These are phyloP conservation scores for Akabosia matsudoensis DNA, from an alignment of 1,140 invertebrate genomes.

Conservation along the genomic window DNA sequence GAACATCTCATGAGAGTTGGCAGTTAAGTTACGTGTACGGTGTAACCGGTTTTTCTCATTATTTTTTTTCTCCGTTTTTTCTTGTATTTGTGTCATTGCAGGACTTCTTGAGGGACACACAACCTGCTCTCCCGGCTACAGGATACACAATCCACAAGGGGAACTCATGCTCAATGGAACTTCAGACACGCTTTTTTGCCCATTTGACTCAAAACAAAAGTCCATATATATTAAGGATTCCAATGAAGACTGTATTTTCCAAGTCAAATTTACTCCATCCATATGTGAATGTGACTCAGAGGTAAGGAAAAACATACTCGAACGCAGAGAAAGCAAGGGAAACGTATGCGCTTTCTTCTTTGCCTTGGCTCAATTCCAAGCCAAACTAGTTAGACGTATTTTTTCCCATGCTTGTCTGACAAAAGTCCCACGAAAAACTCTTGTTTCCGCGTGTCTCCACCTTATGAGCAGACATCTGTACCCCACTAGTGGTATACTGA, in stretches of 20 bases:
- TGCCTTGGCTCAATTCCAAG: background rate
- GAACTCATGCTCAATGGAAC: slow-evolving; percentile 42
- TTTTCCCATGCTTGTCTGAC: background rate
- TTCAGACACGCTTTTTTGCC: slow-evolving; percentile 45
- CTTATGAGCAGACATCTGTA: background rate
- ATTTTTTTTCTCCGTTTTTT: background rate
- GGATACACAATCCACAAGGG: slow-evolving; percentile 41
- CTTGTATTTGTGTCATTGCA: background rate
- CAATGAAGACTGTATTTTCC: slow-evolving; percentile 44
- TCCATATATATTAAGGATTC: slow-evolving; percentile 41
- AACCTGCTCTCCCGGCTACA: slow-evolving; percentile 44
- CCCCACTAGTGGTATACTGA: background rate
- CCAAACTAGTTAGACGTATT: background rate
- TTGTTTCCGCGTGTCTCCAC: background rate
- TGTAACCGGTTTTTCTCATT: no score
- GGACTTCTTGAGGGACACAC: slow-evolving; percentile 34
- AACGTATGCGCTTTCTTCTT: no score
- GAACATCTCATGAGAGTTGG: no score
- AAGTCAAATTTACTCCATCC: slow-evolving; percentile 46
- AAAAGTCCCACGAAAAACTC: background rate
- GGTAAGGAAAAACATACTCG: slow-evolving; percentile 30
- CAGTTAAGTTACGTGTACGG: no score
- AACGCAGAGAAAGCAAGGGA: no score
- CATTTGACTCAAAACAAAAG: slow-evolving; percentile 46
- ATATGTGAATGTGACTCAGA: slow-evolving; percentile 47